Percentiles rank a stretch among this genome's conserved stretches.
phyloP scores from a whole-genome alignment of 2,888 invertebrate species.

The Schizotus pectinicornis region DNA sequence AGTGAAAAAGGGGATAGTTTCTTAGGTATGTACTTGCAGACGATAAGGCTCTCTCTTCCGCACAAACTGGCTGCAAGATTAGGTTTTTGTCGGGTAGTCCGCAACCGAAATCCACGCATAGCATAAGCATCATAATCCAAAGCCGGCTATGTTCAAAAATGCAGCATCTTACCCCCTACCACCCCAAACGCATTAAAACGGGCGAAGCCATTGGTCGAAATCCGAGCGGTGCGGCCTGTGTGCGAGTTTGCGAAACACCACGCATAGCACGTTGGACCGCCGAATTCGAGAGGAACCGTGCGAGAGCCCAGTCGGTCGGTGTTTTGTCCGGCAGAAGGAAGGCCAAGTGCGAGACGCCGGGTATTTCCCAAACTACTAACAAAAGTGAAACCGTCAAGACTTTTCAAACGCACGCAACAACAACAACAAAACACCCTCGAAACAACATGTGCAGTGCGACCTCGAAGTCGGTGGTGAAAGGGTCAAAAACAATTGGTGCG shows the following conservation, averaged over 20 bases:
- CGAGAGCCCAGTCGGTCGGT: slow-evolving; percentile 42
- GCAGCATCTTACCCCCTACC: slow-evolving; percentile 56
- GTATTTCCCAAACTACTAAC: too few relatives aligned
- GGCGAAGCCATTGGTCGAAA: slow-evolving; percentile 55
- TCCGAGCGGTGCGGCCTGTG: slow-evolving; percentile 51
- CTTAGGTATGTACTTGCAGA: neutral
- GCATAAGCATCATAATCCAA: slow-evolving; percentile 47
- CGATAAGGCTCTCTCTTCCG: neutral
- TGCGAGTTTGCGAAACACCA: slow-evolving; percentile 56
- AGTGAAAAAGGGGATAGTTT: too few relatives aligned
- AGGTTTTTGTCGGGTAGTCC: slow-evolving; percentile 6
- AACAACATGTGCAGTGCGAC: neutral
- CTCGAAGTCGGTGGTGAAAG: neutral
- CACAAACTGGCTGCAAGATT: neutral
- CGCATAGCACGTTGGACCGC: slow-evolving; percentile 51
- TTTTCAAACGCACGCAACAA: slow-evolving; percentile 21
- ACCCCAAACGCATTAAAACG: slow-evolving; percentile 54
- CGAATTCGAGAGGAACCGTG: slow-evolving; percentile 51
- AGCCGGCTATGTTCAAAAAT: slow-evolving; percentile 54
- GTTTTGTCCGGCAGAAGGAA: slow-evolving; percentile 44
- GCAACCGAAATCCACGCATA: slow-evolving; percentile 33
- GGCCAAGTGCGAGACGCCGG: too few relatives aligned
- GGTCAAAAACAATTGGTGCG: slow-evolving; percentile 3
- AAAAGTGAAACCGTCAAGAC: slow-evolving; percentile 9
- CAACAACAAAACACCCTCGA: slow-evolving; percentile 16